phyloP scores from a whole-genome alignment of 1,140 invertebrate species.

The Manduca sexta region DNA sequence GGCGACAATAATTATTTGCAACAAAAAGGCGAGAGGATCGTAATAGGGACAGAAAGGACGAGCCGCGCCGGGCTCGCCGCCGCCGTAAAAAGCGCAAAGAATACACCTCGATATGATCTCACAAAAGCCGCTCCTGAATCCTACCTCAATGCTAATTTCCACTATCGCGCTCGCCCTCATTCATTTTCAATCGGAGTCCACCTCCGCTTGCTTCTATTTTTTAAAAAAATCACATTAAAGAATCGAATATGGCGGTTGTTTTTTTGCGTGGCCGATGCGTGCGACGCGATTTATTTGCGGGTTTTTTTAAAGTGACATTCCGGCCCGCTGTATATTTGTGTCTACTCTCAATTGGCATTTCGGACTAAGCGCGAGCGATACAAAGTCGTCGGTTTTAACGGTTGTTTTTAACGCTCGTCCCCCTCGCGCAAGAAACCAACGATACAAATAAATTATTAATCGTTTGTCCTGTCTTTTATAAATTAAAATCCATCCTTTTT shows the following conservation, averaged over 20 bases:
- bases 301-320: slow-evolving; percentile 71
- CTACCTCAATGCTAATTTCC: slow-evolving; percentile 72
- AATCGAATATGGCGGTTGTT: slow-evolving; percentile 69
- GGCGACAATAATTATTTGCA: slow-evolving; percentile 58
- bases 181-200: slow-evolving; percentile 71
- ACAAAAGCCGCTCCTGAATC: slow-evolving; percentile 69
- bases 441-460: slow-evolving; percentile 74
- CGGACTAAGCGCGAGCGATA: slow-evolving; percentile 68
- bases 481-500: slow-evolving; percentile 71
- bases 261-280: slow-evolving; percentile 61
- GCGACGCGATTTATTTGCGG: slow-evolving; percentile 70
- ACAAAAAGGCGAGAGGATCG: slow-evolving; percentile 59
- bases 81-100: slow-evolving; percentile 71
- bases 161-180: slow-evolving; percentile 72
- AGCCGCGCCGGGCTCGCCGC: slow-evolving; percentile 43
- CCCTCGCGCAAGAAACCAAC: slow-evolving; percentile 55
- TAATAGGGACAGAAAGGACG: slow-evolving; percentile 57
- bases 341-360: slow-evolving; percentile 71
- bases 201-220: slow-evolving; percentile 67
- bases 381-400: slow-evolving; percentile 70
- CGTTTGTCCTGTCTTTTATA: slow-evolving; percentile 74
- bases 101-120: slow-evolving; percentile 73
- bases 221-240: slow-evolving; percentile 71
- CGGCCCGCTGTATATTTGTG: slow-evolving; percentile 69
- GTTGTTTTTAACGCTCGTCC: slow-evolving; percentile 68